Evolutionary conservation across 2,888 invertebrate genomes (phyloP).

Genomic region (Lagria hirta): DNA sequence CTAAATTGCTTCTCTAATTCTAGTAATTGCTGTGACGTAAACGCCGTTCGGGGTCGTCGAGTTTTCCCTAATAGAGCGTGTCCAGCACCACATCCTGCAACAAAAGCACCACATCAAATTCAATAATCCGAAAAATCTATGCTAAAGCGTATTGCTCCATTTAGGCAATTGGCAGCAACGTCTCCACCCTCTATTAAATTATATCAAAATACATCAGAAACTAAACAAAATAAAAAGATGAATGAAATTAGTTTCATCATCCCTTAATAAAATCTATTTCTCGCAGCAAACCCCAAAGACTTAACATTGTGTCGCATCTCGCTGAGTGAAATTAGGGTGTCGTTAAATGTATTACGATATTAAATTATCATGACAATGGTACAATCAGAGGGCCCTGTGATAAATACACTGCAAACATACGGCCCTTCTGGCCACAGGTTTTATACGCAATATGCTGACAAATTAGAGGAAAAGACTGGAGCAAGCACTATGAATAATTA

Average conservation of each 20-base stretch:
- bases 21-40: conserved; percentile 94
- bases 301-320: conserved; percentile 23
- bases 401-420: conserved; percentile 57
- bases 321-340: conserved; percentile 53
- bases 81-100: conserved; percentile 62
- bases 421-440: conserved; percentile 56
- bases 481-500: conserved; percentile 49
- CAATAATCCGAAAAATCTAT: no score
- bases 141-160: no score
- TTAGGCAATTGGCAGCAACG: no score
- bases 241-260: no score
- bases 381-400: conserved; percentile 54
- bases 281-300: conserved; percentile 15
- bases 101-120: no score
- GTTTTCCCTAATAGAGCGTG: conserved; percentile 85
- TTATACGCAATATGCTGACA: conserved; percentile 55
- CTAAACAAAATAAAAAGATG: no score
- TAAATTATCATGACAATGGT: conserved; percentile 58
- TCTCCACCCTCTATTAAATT: no score
- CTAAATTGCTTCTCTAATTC: conserved; percentile 98
- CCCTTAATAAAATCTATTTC: no score
- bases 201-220: no score
- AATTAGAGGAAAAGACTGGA: conserved; percentile 47
- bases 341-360: conserved; percentile 57
- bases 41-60: conserved; percentile 93